A percentile compares a stretch with the other conserved stretches of the same genome.
phyloP scores from a whole-genome alignment of 2,888 invertebrate genomes.

The Adelognathus sp. region DNA sequence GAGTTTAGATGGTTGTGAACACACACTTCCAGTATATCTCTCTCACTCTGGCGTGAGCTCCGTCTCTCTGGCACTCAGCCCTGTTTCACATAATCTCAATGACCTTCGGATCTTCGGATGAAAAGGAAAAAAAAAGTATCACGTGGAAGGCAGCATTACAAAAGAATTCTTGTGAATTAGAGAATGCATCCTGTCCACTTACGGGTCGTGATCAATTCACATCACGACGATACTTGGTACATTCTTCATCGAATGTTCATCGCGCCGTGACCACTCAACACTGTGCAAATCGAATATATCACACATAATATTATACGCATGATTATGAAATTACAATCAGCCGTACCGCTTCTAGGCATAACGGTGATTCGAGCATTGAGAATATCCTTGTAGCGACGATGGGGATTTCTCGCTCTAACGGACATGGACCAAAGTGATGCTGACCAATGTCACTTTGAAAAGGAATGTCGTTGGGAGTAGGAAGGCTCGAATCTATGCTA shows the following conservation, averaged over 20 bases:
- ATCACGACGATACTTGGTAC: conserved; percentile 3
- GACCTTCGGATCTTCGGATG: conserved; percentile 1
- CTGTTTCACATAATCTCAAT: too few species aligned
- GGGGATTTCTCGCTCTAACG: neutral
- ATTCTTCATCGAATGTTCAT: conserved; percentile 3
- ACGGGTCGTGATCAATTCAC: neutral
- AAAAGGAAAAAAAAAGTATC: conserved; percentile 1
- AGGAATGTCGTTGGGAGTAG: neutral
- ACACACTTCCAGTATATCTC: too few species aligned
- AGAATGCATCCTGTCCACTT: conserved; percentile 23
- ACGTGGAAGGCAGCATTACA: neutral
- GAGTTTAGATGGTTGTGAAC: too few species aligned
- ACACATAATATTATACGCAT: neutral
- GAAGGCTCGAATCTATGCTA: neutral
- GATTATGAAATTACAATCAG: conserved; percentile 1
- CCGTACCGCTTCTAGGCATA: neutral
- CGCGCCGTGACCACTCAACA: neutral
- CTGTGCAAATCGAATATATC: conserved; percentile 7
- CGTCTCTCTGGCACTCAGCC: too few species aligned
- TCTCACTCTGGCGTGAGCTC: too few species aligned
- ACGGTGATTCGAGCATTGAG: neutral
- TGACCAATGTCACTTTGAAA: neutral
- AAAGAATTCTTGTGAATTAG: neutral
- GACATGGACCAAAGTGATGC: neutral
- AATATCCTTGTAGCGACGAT: neutral